Conservation (phyloP, 2,888 invertebrate species). For the Hemaris fuciformis region DNA sequence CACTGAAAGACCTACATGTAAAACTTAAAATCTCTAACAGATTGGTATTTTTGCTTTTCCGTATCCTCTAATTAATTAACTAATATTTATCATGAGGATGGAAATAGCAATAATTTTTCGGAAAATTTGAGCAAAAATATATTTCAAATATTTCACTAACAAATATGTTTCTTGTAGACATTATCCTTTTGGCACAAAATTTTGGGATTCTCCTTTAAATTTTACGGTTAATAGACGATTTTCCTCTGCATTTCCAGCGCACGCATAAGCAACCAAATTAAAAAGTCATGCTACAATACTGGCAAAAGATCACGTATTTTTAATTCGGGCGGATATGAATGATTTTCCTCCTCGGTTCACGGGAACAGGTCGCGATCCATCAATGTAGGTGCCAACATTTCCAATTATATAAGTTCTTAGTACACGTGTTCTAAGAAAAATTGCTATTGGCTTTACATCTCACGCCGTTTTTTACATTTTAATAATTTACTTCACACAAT, state of each 20-base stretch:
- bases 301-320: constrained; percentile 14
- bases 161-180: not conserved
- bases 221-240: not conserved
- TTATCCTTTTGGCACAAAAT: not conserved
- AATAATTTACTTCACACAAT: no score
- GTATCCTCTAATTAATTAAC: no score
- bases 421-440: constrained; percentile 32
- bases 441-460: not conserved
- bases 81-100: no score
- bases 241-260: not conserved
- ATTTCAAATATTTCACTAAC: no score
- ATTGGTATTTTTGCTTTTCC: no score
- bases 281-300: constrained; percentile 19
- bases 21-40: no score
- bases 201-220: not conserved
- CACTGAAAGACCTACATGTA: no score
- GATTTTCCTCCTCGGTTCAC: constrained; percentile 41
- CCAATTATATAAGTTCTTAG: constrained; percentile 19
- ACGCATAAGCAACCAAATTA: constrained; percentile 21
- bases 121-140: no score
- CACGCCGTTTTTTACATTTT: not conserved
- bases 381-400: constrained; percentile 30
- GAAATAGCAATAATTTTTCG: no score
- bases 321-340: constrained; percentile 25
- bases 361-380: constrained; percentile 30